Base-by-base conservation (phyloP, 2,888 invertebrate genomes). In the Hirtodrosophila confusa region DNA sequence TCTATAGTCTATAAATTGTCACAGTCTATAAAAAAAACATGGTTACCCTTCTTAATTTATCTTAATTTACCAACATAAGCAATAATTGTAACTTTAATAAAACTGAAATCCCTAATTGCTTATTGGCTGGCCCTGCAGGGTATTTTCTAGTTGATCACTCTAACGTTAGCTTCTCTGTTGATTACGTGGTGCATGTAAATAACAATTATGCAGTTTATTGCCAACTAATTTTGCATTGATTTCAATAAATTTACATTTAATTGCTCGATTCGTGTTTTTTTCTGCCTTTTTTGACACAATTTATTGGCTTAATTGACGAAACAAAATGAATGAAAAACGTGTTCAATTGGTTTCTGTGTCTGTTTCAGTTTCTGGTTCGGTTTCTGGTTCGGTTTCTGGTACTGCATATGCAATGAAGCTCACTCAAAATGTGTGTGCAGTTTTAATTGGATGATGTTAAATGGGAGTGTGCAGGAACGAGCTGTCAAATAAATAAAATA, bases 291-390 rank as follows among this genome's bases (percentile, higher is more conserved):
- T 63, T 36, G 44, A 31, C 50, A 24, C 64, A 67, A 66, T 86
- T 84, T 64, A 84, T 69, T 78, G 78, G 69, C 72, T 73, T 80
- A 80, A 87, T 87, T 80, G 75, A 78, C 65, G 50, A 65, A 80
- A 64, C 62, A 45, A 69, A 69, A 63, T 57, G 65, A 61, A 45
- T 29, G 45, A 24, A 45, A 50, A 54, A 51, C 66, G 70, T 64
- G 79, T 56, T 48, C 74, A 80, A 62, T 58, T 56, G 74, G 35
- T 50, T 37, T 37, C 31, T 36, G 50, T 37, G 41, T 63, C 11
- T 9, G 35, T 24, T 47, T 3, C 40, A 27, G 11, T 35, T 12
- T 36, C 40, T 35, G 24, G 36, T 45, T 63, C 9, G 8, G 6
- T 27, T 2, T 24, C 53, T 27, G 36, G 7, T 8, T 33, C 10